These are phyloP conservation scores for Cavia aperea DNA, from an alignment of 2,113 vertebrate genomes.

Conservation along the genomic window DNA sequence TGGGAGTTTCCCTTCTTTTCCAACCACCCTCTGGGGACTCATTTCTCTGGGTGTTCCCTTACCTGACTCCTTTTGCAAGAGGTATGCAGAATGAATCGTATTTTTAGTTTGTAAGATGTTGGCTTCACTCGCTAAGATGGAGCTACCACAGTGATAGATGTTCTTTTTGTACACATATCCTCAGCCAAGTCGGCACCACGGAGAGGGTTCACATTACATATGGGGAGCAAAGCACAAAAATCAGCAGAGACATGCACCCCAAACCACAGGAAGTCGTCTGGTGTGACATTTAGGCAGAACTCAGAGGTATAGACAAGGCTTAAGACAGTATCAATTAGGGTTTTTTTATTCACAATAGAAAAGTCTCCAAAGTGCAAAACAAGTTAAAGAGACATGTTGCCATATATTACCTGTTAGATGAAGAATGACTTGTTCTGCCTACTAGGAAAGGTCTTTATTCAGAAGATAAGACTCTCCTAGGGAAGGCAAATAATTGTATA, in stretches of 20 bases:
- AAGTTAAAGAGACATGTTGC: neutral
- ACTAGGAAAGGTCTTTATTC: neutral
- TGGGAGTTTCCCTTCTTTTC: accelerated
- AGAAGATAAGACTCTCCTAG: neutral
- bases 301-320: neutral
- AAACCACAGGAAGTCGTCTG: neutral
- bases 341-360: neutral
- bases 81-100: neutral
- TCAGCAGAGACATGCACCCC: neutral
- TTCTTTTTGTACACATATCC: neutral
- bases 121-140: neutral
- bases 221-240: neutral
- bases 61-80: neutral
- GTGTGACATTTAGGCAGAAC: neutral
- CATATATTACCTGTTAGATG: neutral
- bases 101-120: neutral
- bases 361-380: neutral
- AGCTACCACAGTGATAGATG: too few species aligned
- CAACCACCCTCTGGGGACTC: too few species aligned
- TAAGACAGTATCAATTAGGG: neutral
- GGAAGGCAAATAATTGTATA: neutral
- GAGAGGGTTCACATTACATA: neutral
- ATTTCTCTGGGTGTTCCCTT: neutral
- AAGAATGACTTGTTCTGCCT: neutral
- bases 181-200: accelerated